Conservation (phyloP, 2,888 invertebrate species). For the Cinara cedri region DNA sequence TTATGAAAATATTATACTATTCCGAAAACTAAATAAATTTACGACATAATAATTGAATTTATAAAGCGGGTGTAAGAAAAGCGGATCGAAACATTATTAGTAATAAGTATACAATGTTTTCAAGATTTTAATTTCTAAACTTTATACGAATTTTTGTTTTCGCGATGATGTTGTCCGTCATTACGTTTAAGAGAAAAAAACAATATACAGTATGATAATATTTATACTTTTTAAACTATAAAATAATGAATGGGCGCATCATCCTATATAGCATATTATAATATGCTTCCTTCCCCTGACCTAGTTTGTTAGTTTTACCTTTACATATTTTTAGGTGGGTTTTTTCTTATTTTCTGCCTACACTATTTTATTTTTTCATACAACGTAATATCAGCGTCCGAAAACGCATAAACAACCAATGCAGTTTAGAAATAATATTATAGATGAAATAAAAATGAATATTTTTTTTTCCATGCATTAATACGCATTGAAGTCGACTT, state of each 20-base stretch:
- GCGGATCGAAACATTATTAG: too few relatives aligned
- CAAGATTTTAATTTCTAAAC: too few relatives aligned
- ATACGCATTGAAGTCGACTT: background rate
- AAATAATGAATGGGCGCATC: background rate
- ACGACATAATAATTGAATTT: too few relatives aligned
- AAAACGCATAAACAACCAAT: background rate
- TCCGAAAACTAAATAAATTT: too few relatives aligned
- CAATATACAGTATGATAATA: background rate
- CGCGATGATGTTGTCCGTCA: too few relatives aligned
- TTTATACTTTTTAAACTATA: slow-evolving; percentile 1
- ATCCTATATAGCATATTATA: background rate
- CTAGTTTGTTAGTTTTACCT: slow-evolving; percentile 2
- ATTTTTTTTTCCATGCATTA: background rate
- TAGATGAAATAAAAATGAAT: background rate
- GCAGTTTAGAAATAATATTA: background rate
- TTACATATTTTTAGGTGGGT: background rate
- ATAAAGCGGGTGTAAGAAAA: too few relatives aligned
- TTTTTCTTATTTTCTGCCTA: slow-evolving; percentile 32
- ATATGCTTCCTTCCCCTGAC: slow-evolving; percentile 27
- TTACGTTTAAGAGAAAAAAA: too few relatives aligned
- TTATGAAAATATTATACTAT: background rate
- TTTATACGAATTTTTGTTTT: too few relatives aligned
- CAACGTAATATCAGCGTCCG: slow-evolving; percentile 1
- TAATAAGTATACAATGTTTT: too few relatives aligned
- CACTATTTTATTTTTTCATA: slow-evolving; percentile 15